A percentile compares a stretch with the other conserved stretches of the same genome.
phyloP scores from a whole-genome alignment of 2,888 invertebrate species.

The Ecliptopera silaceata region DNA sequence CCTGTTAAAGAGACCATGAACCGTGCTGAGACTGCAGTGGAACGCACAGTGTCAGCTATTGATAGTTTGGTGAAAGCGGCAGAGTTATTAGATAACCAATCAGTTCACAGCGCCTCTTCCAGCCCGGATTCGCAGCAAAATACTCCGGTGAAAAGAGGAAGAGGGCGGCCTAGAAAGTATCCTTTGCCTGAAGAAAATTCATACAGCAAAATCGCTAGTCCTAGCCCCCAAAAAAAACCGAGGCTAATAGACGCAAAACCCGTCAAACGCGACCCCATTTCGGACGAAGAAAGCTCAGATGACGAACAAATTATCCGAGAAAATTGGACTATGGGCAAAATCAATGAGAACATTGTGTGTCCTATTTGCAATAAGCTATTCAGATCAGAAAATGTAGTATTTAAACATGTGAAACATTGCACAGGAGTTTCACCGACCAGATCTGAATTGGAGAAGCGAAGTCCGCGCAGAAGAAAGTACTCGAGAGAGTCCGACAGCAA shows the following conservation, averaged over 20 bases:
- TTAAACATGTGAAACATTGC: constrained; percentile 80
- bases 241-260: constrained; percentile 59
- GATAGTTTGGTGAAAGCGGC: constrained; percentile 77
- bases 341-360: constrained; percentile 78
- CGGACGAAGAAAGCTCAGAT: constrained; percentile 58
- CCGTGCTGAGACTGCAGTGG: constrained; percentile 44
- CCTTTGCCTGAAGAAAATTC: constrained; percentile 59
- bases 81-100: constrained; percentile 71
- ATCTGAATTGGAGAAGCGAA: constrained; percentile 69
- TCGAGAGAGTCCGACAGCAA: constrained; percentile 63
- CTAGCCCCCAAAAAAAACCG: constrained; percentile 68
- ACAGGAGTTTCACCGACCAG: constrained; percentile 75
- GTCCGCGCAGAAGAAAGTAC: constrained; percentile 52
- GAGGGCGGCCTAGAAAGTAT: constrained; percentile 75
- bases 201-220: constrained; percentile 52
- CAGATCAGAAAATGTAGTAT: constrained; percentile 77
- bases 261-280: constrained; percentile 42
- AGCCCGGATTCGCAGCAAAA: constrained; percentile 47
- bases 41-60: constrained; percentile 66
- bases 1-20: constrained; percentile 46
- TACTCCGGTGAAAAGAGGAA: constrained; percentile 70
- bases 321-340: constrained; percentile 82
- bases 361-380: constrained; percentile 78
- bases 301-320: constrained; percentile 62
- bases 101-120: constrained; percentile 44